Conservation (phyloP, 2,797 vertebrate genomes). For the Sebastiscus albofasciatus region DNA sequence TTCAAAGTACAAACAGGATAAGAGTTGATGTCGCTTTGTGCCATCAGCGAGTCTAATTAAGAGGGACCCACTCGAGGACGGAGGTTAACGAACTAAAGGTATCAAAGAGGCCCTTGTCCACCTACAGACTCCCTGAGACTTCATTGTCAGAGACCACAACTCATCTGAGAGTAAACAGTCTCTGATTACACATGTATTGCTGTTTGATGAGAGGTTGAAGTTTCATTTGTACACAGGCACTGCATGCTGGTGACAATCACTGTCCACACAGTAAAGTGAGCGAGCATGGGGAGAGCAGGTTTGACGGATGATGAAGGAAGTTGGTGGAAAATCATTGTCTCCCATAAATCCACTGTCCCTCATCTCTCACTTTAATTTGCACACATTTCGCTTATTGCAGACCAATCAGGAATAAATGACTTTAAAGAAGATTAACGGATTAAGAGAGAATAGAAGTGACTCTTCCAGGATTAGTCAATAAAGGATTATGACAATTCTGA, state of each 20-base stretch:
- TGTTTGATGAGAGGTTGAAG: constrained; percentile 8
- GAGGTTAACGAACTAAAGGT: constrained; percentile 2
- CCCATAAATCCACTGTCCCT: background rate
- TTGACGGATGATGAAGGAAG: background rate
- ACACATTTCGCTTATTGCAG: background rate
- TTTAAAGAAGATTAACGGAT: background rate
- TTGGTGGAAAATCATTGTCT: background rate
- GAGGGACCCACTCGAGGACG: background rate
- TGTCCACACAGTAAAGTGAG: background rate
- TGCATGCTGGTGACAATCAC: background rate
- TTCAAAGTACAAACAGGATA: constrained; percentile 1
- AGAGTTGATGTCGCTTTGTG: background rate
- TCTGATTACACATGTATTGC: constrained; percentile 22
- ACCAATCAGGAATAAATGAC: background rate
- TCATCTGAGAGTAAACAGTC: constrained; percentile 13
- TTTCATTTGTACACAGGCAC: constrained; percentile 1
- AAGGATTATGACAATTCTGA: background rate
- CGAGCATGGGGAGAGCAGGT: background rate
- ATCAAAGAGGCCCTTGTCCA: constrained; percentile 37
- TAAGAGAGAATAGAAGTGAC: background rate
- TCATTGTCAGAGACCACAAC: constrained; percentile 16
- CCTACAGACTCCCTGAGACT: constrained; percentile 13
- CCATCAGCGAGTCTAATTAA: constrained; percentile 32
- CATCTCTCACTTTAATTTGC: background rate
- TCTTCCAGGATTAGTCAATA: background rate